Evolutionary conservation across 2,113 vertebrate genomes (phyloP).

Genomic region (Tonatia bakeri): DNA sequence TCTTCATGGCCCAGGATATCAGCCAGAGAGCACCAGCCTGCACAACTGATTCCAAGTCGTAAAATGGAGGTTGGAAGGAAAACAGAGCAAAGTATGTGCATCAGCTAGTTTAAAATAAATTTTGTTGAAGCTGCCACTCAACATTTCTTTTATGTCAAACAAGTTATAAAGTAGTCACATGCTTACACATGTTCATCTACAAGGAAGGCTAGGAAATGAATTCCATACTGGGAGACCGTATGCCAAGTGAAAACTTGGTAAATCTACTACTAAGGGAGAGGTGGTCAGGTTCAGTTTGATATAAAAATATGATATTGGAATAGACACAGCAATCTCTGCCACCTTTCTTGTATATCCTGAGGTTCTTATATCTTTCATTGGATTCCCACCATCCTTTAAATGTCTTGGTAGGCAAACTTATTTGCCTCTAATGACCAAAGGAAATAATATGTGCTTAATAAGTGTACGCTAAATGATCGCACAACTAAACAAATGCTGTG

Average conservation of each 20-base stretch:
- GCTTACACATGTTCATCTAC: background rate
- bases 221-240: background rate
- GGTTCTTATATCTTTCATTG: background rate
- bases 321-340: background rate
- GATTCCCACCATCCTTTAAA: background rate
- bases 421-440: background rate
- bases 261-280: background rate
- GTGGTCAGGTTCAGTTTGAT: background rate
- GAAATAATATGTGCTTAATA: background rate
- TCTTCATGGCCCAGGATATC: background rate
- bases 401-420: background rate
- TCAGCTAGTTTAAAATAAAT: background rate
- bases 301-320: background rate
- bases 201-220: background rate
- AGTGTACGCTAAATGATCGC: background rate
- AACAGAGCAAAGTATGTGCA: background rate
- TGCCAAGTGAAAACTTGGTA: background rate
- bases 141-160: background rate
- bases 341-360: background rate
- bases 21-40: background rate
- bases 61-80: background rate
- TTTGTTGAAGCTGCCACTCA: background rate
- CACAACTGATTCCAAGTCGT: background rate
- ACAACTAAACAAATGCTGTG: background rate
- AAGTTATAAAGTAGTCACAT: background rate